Evolutionary conservation across 2,797 vertebrate genomes (phyloP), one percentile per base, ranked within the genome.

Genomic region (Cirrhinus mrigala): DNA sequence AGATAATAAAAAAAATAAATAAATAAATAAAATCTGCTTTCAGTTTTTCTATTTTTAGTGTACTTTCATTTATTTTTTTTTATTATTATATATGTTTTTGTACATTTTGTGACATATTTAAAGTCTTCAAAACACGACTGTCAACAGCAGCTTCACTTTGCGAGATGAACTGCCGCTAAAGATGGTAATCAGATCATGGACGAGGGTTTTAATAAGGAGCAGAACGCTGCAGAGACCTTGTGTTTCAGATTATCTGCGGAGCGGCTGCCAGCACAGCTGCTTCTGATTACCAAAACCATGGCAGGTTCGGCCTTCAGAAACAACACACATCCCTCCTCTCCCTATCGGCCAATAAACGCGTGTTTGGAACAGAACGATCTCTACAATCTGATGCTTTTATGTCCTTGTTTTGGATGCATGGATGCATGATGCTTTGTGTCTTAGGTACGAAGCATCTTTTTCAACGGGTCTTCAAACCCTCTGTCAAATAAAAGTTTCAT

Each of bases 181-280:
- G 91, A 89, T 89, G 92, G 92, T 92, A 93, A 93, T 92, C 4
- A 56, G 89, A 90, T 91, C 90, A 92, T 90, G 89, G 84, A 79
- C 90, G 90, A 91, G 92, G 92, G 91, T 90, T 91, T 92, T 92
- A 92, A 93, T 89, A 90, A 88, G 84, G 82, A 90, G 82, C 40
- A 27, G 89, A 91, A 83, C 89, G 89, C 88, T 88, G 93, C 92
- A 82, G 87, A 92, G 90, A 90, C 92, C 89, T 92, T 90, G 90
- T 89, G 92, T 93, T 92, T 94, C 90, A 90, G 85, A 88, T 89
- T 89, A 33, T 64, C 2, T 86, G 90, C 90, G 81, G 83, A 88
- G 88, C 87, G 86, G 88, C 90, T 92, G 91, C 91, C 87, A 85
- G 89, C 89, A 90, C 94, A 95, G 94, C 92, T 94, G 93, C 89